phyloP scores from a whole-genome alignment of 2,797 vertebrate genomes.

The Chloroceryle inda region DNA sequence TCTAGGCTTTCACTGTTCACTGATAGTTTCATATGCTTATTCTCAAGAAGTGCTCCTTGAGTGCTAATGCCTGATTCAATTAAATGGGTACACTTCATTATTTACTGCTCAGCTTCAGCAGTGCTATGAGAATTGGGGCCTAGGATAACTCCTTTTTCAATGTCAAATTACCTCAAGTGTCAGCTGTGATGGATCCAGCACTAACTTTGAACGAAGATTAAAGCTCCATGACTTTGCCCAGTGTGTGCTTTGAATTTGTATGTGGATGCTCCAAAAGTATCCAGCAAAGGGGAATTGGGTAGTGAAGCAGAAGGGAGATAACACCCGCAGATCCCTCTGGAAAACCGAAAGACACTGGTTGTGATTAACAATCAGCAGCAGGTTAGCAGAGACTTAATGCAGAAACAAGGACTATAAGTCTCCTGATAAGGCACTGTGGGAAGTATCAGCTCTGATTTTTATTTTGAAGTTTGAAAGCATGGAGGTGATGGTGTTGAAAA shows the following conservation, averaged over 20 bases:
- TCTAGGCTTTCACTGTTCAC: neutral
- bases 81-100: slow-evolving; percentile 7
- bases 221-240: slow-evolving; percentile 1
- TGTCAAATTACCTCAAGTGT: slow-evolving; percentile 38
- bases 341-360: neutral
- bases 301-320: neutral
- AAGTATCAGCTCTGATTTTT: neutral
- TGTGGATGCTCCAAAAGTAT: neutral
- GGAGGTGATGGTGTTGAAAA: neutral
- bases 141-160: slow-evolving; percentile 20
- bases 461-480: neutral
- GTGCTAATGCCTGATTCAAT: slow-evolving; percentile 23
- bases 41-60: neutral
- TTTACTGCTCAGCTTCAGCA: slow-evolving; percentile 15
- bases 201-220: slow-evolving; percentile 1
- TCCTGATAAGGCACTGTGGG: neutral
- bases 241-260: slow-evolving; percentile 27
- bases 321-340: neutral
- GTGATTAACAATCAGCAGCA: neutral
- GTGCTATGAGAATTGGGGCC: slow-evolving; percentile 23
- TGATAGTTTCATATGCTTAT: slow-evolving; percentile 2
- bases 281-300: neutral
- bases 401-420: neutral
- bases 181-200: slow-evolving; percentile 31
- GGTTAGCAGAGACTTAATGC: neutral